phyloP scores from a whole-genome alignment of 2,797 vertebrate species.

The Onychomys arenicola region DNA sequence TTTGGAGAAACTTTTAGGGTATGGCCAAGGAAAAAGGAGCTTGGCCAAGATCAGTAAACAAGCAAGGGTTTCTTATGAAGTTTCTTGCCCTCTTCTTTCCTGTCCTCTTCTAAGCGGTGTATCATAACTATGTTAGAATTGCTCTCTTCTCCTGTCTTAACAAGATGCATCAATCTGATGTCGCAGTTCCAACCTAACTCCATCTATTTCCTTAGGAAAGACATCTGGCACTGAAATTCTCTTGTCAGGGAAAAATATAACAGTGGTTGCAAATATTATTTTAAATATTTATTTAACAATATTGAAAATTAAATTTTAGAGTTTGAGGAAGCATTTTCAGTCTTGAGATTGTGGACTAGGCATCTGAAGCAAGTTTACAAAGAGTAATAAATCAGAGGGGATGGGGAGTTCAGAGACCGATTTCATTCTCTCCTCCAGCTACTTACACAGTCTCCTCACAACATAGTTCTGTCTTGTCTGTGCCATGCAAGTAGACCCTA shows the following conservation, averaged over 20 bases:
- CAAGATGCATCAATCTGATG: constrained; percentile 18
- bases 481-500: not conserved
- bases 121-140: constrained; percentile 44
- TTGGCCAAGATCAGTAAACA: constrained; percentile 32
- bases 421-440: not conserved
- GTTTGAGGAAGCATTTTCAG: not conserved
- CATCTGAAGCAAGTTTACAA: not conserved
- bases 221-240: constrained; percentile 8
- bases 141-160: constrained; percentile 41
- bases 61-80: not conserved
- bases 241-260: constrained; percentile 52
- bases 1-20: not conserved
- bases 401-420: not conserved
- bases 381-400: not conserved
- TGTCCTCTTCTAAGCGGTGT: constrained; percentile 5
- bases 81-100: not conserved
- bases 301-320: constrained; percentile 43
- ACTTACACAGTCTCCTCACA: not conserved
- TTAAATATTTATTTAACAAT: constrained; percentile 33
- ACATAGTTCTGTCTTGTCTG: not conserved
- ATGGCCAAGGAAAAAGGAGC: constrained; percentile 37
- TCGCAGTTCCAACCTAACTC: not conserved
- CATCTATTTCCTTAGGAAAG: not conserved
- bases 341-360: constrained; percentile 20
- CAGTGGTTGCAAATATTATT: constrained; percentile 22